Evolutionary conservation across 2,888 invertebrate genomes (phyloP), one percentile per base, ranked within the genome.

Genomic region (Microplitis deprimator): DNA sequence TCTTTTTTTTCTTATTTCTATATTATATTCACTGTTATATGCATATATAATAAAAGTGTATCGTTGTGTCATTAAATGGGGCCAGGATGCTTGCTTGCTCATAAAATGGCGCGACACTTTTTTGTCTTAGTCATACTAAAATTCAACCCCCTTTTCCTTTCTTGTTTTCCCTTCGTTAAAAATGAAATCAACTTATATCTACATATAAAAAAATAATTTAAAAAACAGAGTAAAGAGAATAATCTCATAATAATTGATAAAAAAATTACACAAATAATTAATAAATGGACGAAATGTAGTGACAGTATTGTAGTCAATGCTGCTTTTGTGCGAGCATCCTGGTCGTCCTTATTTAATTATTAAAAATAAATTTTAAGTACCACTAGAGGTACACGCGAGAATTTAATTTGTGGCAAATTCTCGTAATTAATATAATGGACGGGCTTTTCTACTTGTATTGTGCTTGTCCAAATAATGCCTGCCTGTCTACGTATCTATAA

Each of bases 1-100:
- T 65, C 13, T 65, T 65, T 29, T 65, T 77, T 78, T 80, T 81
- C 39, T 80, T 78, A 75, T 69, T 77, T 78, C 78, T 76, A 77
- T 73, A 41, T 65, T 80, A 50, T 72, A 77, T 73, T 72, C 74
- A 73, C 77, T 76, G 75, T 80, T 77, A 75, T 38, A 81, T 75
- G 78, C 78, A 68, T 68, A 73, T 73, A 38, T 10, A 20, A 65
- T 29, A 29, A 65, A 29, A 73, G 39, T 73, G 73, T 67, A 59
- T 65, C 59, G 67, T 38, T 67, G 67, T 67, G 38, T 73, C 39
- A 60, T 16, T 62, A 16, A 59, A 7, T 62, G 61, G 72, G 62
- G 39, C 72, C 72, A 62, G 62, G 72, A 62, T 62, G 67, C 73
- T 73, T 72, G 72, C 71, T 62, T 17, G 64, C 40, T 65, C 65